These are phyloP conservation scores for Lottia scabra DNA, from an alignment of 2,888 invertebrate species.

Conservation along the genomic window DNA sequence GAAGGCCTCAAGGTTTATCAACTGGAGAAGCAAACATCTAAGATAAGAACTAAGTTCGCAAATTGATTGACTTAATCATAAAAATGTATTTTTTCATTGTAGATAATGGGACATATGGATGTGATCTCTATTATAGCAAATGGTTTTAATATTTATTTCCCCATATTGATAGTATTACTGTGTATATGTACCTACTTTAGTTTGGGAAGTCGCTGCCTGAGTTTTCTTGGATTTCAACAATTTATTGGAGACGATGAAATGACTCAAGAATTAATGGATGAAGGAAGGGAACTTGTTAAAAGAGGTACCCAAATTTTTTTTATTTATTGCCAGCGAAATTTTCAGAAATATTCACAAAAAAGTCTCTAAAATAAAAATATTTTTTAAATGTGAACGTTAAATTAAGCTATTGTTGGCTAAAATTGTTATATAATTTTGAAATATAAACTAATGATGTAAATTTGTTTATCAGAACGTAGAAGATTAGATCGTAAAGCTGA, in stretches of 20 bases:
- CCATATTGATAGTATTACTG: conserved; percentile 93
- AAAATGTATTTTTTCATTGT: conserved; percentile 33
- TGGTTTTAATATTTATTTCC: conserved; percentile 99
- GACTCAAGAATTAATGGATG: conserved; percentile 92
- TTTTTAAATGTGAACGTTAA: too few species aligned
- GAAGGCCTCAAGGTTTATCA: too few species aligned
- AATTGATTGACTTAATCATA: too few species aligned
- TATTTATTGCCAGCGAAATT: not conserved
- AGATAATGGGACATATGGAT: conserved; percentile 99
- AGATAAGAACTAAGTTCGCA: too few species aligned
- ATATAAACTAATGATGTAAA: too few species aligned
- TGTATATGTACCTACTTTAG: conserved; percentile 95
- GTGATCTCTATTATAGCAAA: conserved; percentile 95
- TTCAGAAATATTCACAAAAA: not conserved
- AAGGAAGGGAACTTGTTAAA: conserved; percentile 91
- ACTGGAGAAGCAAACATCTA: too few species aligned
- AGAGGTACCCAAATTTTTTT: conserved; percentile 75
- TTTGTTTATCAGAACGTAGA: conserved; percentile 58
- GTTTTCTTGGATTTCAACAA: conserved; percentile 88
- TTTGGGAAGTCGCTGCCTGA: conserved; percentile 89
- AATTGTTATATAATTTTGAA: too few species aligned
- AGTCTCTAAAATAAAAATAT: too few species aligned
- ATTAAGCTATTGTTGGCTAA: too few species aligned
- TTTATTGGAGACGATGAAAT: conserved; percentile 95
- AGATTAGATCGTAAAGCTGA: conserved; percentile 75